These are phyloP conservation scores for Holothuria leucospilota DNA, from an alignment of 53 echinoderm and acorn worm genomes.

Conservation along the genomic window DNA sequence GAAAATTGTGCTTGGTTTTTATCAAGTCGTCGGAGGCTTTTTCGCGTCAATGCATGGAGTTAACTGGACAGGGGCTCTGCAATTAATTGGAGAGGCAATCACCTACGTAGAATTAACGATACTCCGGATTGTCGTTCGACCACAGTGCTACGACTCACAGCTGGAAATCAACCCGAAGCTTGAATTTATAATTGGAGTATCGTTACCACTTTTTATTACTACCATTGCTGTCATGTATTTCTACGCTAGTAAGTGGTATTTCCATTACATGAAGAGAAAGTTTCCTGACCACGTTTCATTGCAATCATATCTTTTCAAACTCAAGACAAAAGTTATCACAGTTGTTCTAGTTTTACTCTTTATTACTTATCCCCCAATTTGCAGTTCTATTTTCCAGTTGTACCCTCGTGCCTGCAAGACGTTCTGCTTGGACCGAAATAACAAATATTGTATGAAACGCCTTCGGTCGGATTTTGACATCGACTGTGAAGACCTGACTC, in stretches of 20 bases:
- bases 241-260: background rate
- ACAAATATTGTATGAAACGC: background rate
- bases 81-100: background rate
- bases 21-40: slow-evolving; percentile 9
- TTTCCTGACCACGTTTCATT: too few relatives aligned
- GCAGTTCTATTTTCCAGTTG: background rate
- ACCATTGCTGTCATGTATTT: background rate
- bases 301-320: background rate
- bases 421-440: background rate
- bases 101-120: background rate
- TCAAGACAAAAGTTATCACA: background rate
- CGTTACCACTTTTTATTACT: background rate
- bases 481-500: background rate
- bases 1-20: slow-evolving; percentile 21
- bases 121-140: background rate
- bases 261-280: background rate
- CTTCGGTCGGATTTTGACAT: slow-evolving; percentile 33
- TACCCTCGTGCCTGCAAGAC: slow-evolving; percentile 25
- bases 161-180: background rate
- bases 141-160: background rate
- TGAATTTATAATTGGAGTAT: background rate
- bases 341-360: slow-evolving; percentile 3
- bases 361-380: slow-evolving; percentile 30
- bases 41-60: slow-evolving; percentile 7
- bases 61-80: slow-evolving; percentile 14